A percentile compares a stretch with the other conserved stretches of the same genome.
Conservation (phyloP, 2,797 vertebrate genomes). For the Neoniphon sammara region DNA sequence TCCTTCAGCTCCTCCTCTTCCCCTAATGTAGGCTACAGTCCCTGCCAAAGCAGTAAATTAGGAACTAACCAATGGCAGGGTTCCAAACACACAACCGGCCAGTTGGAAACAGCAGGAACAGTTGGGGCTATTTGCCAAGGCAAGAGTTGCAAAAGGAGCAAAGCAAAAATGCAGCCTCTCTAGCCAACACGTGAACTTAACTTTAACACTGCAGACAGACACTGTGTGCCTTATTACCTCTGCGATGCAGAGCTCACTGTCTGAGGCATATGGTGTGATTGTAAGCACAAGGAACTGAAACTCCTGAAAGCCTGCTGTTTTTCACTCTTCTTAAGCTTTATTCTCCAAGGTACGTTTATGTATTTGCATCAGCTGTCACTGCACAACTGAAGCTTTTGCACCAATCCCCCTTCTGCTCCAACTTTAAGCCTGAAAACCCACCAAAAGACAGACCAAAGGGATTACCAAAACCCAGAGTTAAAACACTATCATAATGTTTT, state of each 20-base stretch:
- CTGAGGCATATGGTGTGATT: no score
- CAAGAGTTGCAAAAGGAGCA: conserved; percentile 56
- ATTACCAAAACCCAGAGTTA: background rate
- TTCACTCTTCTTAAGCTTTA: background rate
- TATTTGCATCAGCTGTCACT: background rate
- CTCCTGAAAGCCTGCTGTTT: background rate
- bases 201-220: background rate
- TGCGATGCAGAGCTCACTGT: background rate
- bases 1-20: conserved; percentile 49
- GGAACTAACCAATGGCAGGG: conserved; percentile 57
- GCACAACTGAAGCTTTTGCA: conserved; percentile 12
- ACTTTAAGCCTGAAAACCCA: conserved; percentile 7
- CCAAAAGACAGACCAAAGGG: background rate
- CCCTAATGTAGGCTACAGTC: conserved; percentile 50
- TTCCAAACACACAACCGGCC: conserved; percentile 52
- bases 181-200: background rate
- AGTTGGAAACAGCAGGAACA: conserved; percentile 53
- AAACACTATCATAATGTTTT: conserved; percentile 11
- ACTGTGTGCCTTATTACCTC: background rate
- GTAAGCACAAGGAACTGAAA: conserved; percentile 2
- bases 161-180: conserved; percentile 20
- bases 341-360: no score
- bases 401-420: background rate
- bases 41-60: conserved; percentile 64
- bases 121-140: conserved; percentile 39